A percentile compares a stretch with the other conserved stretches of the same genome.
phyloP scores from a whole-genome alignment of 2,113 vertebrate genomes.

The Motacilla alba region DNA sequence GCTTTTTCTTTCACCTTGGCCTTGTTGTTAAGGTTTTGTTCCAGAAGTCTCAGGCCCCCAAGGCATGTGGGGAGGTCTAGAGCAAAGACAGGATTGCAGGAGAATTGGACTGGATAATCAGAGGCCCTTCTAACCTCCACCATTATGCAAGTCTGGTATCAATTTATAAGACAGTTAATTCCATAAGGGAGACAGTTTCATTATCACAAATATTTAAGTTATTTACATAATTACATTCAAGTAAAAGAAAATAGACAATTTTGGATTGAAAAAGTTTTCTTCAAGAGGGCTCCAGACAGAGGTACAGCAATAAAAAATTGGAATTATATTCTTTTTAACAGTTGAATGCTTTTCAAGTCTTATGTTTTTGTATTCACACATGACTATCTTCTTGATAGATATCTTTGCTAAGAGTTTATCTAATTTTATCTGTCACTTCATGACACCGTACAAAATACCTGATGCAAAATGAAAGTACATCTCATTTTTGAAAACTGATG shows the following conservation, averaged over 20 bases:
- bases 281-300: background rate
- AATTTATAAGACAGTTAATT: background rate
- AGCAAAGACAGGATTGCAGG: background rate
- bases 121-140: background rate
- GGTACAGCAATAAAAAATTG: background rate
- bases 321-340: background rate
- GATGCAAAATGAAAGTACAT: background rate
- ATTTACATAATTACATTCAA: background rate
- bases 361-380: background rate
- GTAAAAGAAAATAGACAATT: background rate
- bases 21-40: background rate
- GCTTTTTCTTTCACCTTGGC: background rate
- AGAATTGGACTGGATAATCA: background rate
- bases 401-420: background rate
- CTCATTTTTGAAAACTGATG: background rate
- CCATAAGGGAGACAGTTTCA: background rate
- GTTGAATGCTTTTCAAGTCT: background rate
- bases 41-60: background rate
- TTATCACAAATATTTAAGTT: background rate
- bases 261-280: background rate
- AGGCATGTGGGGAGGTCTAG: rapidly evolving
- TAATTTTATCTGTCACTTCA: background rate
- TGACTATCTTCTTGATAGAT: background rate
- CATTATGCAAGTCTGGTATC: too few relatives aligned
- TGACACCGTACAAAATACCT: background rate